Conservation (phyloP, 2,113 vertebrate species). For the Myotis lucifugus region DNA sequence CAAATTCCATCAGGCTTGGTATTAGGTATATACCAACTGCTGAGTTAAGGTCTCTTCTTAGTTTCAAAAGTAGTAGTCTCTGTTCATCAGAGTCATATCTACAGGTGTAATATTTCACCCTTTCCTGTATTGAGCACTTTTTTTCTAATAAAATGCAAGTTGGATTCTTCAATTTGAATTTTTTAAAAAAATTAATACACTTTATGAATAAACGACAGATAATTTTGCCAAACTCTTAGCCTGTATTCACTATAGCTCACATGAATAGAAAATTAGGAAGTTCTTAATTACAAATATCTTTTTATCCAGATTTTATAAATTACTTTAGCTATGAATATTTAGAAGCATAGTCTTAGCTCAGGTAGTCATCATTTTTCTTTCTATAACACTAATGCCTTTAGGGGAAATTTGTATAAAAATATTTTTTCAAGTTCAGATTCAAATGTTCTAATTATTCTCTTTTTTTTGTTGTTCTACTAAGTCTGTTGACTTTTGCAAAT, state of each 20-base stretch:
- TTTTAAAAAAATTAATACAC: background rate
- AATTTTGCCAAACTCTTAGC: background rate
- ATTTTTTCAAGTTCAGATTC: background rate
- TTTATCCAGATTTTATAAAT: background rate
- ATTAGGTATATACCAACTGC: background rate
- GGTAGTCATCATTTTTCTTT: background rate
- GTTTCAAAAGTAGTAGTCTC: background rate
- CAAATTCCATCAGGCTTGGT: background rate
- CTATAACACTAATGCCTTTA: background rate
- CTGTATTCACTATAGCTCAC: background rate
- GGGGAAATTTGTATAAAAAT: background rate
- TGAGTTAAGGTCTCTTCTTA: background rate
- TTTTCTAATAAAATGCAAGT: slow-evolving; percentile 5
- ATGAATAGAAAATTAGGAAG: background rate
- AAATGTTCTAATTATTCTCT: background rate
- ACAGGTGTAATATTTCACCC: background rate
- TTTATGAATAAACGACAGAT: background rate
- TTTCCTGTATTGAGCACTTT: background rate
- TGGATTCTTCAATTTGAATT: background rate
- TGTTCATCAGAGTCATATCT: background rate
- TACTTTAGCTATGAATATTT: background rate
- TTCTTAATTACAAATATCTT: background rate
- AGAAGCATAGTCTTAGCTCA: background rate
- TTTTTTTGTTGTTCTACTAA: background rate
- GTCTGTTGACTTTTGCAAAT: background rate